Evolutionary conservation across 2,113 vertebrate genomes (phyloP).

Genomic region (Charadrius vociferus): DNA sequence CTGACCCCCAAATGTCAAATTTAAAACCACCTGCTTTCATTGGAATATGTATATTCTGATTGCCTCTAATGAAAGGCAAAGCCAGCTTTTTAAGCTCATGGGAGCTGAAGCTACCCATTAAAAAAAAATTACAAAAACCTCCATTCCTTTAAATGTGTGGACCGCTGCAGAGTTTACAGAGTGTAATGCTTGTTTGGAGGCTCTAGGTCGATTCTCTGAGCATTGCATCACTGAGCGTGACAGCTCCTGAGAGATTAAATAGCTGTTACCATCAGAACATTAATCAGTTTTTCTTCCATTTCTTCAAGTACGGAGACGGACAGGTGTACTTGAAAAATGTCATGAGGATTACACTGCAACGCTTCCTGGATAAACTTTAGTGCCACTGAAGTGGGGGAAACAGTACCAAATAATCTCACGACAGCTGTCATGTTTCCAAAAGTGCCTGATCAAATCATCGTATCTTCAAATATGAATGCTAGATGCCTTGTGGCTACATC

Average conservation of each 20-base stretch:
- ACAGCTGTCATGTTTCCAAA: neutral
- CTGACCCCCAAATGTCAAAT: neutral
- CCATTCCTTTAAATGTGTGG: neutral
- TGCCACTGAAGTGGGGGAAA: neutral
- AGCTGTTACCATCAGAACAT: constrained; percentile 3
- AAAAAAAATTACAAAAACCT: neutral
- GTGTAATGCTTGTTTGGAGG: neutral
- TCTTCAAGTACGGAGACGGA: neutral
- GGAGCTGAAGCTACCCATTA: neutral
- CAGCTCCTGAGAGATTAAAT: constrained; percentile 14
- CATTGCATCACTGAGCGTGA: neutral
- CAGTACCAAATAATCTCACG: neutral
- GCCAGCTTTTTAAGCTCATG: neutral
- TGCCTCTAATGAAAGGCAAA: neutral
- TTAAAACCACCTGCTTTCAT: neutral
- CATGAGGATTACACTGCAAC: neutral
- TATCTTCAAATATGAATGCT: neutral
- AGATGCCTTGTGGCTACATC: neutral
- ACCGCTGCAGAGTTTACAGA: neutral
- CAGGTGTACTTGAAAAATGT: neutral
- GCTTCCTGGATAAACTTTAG: neutral
- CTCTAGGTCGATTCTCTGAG: neutral
- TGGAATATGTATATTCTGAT: neutral
- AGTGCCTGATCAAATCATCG: neutral
- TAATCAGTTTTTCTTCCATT: constrained; percentile 34